Evolutionary conservation across 2,888 invertebrate genomes (phyloP).

Genomic region (Biston stratarius): DNA sequence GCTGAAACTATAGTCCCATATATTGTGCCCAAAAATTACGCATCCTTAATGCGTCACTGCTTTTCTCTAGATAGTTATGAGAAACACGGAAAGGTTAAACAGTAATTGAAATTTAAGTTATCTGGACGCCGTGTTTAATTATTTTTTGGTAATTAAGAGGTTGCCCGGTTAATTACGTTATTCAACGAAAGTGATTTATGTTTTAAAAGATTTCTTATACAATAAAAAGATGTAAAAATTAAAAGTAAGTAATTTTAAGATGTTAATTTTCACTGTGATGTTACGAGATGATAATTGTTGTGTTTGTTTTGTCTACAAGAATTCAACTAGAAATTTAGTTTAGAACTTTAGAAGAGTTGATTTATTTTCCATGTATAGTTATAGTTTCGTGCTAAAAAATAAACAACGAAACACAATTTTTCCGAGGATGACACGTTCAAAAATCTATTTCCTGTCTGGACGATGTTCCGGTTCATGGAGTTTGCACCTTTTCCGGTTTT

Average conservation of each 20-base stretch:
- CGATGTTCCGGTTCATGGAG: conserved; percentile 65
- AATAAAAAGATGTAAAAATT: conserved; percentile 29
- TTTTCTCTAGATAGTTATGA: conserved; percentile 20
- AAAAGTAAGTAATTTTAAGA: conserved; percentile 28
- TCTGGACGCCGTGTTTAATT: conserved; percentile 25
- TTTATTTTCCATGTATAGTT: not conserved
- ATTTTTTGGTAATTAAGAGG: conserved; percentile 31
- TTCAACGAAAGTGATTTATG: conserved; percentile 31
- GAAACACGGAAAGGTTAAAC: conserved; percentile 26
- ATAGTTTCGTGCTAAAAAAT: not conserved
- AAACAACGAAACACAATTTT: conserved; percentile 50
- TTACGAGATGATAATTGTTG: too few relatives aligned
- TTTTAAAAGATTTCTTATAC: conserved; percentile 10
- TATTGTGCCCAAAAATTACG: too few relatives aligned
- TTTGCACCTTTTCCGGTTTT: conserved; percentile 67
- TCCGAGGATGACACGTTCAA: conserved; percentile 70
- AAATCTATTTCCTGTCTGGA: conserved; percentile 84
- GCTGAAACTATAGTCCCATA: too few relatives aligned
- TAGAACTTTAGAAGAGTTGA: too few relatives aligned
- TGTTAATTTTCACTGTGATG: not conserved
- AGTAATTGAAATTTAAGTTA: conserved; percentile 28
- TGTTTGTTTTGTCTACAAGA: too few relatives aligned
- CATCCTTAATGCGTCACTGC: conserved; percentile 4
- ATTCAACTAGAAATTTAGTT: too few relatives aligned
- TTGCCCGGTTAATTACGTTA: conserved; percentile 23